Percentiles rank a stretch among this genome's conserved stretches.
Conservation (phyloP, 2,888 invertebrate species). For the Dasysyrphus albostriatus region DNA sequence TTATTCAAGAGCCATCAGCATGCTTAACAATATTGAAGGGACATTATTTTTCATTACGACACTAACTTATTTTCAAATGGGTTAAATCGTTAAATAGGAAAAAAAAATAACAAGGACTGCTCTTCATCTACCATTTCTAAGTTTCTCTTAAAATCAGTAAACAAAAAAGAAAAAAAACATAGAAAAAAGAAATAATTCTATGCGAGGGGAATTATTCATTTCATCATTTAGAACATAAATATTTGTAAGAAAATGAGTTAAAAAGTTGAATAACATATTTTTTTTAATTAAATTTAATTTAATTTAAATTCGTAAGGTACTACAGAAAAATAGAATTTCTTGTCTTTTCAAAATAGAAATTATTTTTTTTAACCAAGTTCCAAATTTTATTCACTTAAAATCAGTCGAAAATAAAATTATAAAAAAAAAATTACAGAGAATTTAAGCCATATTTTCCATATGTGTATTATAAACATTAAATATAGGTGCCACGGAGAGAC, state of each 20-base stretch:
- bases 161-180: not conserved
- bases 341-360: not conserved
- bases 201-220: not conserved
- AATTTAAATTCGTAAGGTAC: no score
- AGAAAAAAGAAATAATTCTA: not conserved
- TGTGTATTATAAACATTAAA: not conserved
- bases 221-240: not conserved
- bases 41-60: not conserved
- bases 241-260: no score
- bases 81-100: not conserved
- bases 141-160: not conserved
- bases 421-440: slow-evolving; percentile 4
- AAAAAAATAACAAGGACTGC: not conserved
- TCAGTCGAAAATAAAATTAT: not conserved
- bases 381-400: not conserved
- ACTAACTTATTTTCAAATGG: not conserved
- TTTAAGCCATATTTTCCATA: slow-evolving; percentile 20
- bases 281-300: no score
- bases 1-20: not conserved
- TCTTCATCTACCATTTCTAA: not conserved
- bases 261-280: no score
- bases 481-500: slow-evolving; percentile 25
- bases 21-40: not conserved
- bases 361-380: not conserved
- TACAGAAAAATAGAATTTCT: not conserved